A percentile compares a stretch with the other conserved stretches of the same genome.
Evolutionary conservation across 2,797 vertebrate species (phyloP).

Genomic region (Arctocebus calabarensis): DNA sequence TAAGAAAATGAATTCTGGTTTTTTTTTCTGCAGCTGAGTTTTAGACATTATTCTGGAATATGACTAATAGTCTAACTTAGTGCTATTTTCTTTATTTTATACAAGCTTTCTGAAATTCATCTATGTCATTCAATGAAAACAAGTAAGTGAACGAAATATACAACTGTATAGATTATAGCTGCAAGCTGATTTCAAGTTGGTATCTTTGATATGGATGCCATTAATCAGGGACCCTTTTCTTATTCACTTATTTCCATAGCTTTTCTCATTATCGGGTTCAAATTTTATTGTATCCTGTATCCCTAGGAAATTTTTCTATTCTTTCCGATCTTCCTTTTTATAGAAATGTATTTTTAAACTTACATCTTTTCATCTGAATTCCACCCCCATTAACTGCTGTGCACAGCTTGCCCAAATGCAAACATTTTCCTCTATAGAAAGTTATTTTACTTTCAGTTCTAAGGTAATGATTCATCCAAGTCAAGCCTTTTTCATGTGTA

Average conservation of each 20-base stretch:
- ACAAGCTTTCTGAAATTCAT: slow-evolving; percentile 56
- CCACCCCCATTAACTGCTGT: not conserved
- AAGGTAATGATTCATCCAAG: not conserved
- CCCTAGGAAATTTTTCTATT: slow-evolving; percentile 43
- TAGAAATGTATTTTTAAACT: slow-evolving; percentile 70
- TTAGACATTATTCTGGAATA: slow-evolving; percentile 51
- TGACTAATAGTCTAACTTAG: slow-evolving; percentile 21
- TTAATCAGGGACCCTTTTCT: slow-evolving; percentile 59
- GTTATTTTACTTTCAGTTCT: slow-evolving; percentile 55
- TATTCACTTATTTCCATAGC: slow-evolving; percentile 69
- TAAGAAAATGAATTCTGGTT: not conserved
- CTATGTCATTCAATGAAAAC: slow-evolving; percentile 64
- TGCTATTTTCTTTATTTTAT: slow-evolving; percentile 54
- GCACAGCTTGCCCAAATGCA: slow-evolving; percentile 49
- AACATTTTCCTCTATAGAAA: slow-evolving; percentile 69
- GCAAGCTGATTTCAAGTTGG: slow-evolving; percentile 50
- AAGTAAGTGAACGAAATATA: slow-evolving; percentile 56
- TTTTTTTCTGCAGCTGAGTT: not conserved
- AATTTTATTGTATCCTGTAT: slow-evolving; percentile 57
- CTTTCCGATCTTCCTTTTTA: slow-evolving; percentile 61
- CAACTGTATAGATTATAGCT: slow-evolving; percentile 52
- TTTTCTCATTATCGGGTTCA: slow-evolving; percentile 55
- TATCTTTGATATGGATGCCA: not conserved
- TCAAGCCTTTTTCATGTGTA: slow-evolving; percentile 7
- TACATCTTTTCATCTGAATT: slow-evolving; percentile 56